phyloP scores from a whole-genome alignment of 2,113 vertebrate species.

The Sterna hirundo region DNA sequence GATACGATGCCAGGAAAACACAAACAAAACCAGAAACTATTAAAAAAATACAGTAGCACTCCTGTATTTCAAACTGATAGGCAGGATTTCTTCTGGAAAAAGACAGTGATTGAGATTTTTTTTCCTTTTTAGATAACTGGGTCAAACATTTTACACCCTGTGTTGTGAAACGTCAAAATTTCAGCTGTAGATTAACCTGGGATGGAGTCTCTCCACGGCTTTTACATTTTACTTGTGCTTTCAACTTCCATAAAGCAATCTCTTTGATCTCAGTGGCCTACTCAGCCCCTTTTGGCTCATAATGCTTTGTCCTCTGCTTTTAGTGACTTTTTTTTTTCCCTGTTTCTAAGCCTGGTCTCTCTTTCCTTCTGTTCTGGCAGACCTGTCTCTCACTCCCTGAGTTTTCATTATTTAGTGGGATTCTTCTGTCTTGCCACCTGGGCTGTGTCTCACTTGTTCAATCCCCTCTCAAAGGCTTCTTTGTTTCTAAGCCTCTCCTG shows the following conservation, averaged over 20 bases:
- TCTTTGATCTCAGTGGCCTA: not conserved
- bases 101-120: not conserved
- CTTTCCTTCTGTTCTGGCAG: not conserved
- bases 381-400: not conserved
- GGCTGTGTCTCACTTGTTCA: not conserved
- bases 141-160: not conserved
- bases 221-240: not conserved
- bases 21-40: not conserved
- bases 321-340: not conserved
- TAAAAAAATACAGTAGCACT: not conserved
- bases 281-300: not conserved
- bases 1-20: not conserved
- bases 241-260: not conserved
- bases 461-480: not conserved
- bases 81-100: not conserved
- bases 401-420: slow-evolving; percentile 12
- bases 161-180: not conserved
- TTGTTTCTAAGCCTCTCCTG: not conserved
- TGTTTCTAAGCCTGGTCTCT: not conserved
- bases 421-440: slow-evolving; percentile 19
- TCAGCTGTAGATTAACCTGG: not conserved
- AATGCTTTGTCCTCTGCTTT: not conserved
- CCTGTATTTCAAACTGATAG: not conserved
- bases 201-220: not conserved
- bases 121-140: not conserved